A percentile compares a stretch with the other conserved stretches of the same genome.
These are phyloP conservation scores for Cariama cristata DNA, from an alignment of 2,113 vertebrate species.

Conservation along the genomic window DNA sequence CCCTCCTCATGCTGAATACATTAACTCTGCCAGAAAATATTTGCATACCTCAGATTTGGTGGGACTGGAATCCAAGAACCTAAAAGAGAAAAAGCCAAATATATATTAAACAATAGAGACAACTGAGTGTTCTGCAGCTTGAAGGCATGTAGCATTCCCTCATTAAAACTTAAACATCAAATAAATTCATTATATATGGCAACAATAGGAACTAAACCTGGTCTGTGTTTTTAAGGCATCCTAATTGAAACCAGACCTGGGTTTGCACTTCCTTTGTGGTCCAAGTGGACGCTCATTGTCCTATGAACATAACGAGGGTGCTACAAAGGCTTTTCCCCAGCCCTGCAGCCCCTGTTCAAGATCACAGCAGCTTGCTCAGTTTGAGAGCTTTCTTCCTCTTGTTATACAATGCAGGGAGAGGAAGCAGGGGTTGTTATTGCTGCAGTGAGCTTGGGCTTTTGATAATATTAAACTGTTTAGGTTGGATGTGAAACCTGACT, in stretches of 20 bases:
- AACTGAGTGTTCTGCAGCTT: background rate
- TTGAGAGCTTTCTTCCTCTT: constrained; percentile 39
- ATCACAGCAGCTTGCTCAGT: constrained; percentile 36
- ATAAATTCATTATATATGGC: constrained; percentile 9
- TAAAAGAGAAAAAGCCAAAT: background rate
- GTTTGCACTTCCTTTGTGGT: constrained; percentile 48
- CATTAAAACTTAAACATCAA: constrained; percentile 28
- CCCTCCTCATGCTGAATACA: background rate
- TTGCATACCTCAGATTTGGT: background rate
- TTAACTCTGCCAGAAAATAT: background rate
- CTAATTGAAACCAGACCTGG: constrained; percentile 68
- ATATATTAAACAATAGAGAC: background rate
- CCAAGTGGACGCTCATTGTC: constrained; percentile 59
- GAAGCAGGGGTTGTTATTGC: constrained; percentile 62
- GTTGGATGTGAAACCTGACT: constrained; percentile 71
- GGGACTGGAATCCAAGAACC: constrained; percentile 7
- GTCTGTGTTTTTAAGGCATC: constrained; percentile 27
- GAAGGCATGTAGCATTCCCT: background rate
- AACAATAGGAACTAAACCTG: constrained; percentile 32
- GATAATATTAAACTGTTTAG: constrained; percentile 73
- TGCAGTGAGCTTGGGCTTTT: constrained; percentile 48
- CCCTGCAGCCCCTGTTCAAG: constrained; percentile 53
- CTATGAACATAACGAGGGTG: constrained; percentile 34
- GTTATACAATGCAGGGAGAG: constrained; percentile 43
- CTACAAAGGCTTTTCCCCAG: constrained; percentile 54